Evolutionary conservation across 2,888 invertebrate species (phyloP).

Genomic region (Leptinotarsa juncta): DNA sequence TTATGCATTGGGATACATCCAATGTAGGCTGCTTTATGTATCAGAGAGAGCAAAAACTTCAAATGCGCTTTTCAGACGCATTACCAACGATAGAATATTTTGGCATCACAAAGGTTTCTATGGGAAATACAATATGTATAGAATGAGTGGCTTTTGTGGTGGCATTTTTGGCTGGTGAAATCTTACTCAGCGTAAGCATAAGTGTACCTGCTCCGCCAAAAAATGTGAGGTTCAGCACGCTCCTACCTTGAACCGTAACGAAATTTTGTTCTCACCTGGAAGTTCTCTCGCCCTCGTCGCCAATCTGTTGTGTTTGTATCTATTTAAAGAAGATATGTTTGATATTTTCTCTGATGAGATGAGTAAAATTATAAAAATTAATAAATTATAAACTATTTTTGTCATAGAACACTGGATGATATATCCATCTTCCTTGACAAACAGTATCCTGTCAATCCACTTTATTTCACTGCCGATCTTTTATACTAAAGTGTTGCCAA

Average conservation of each 20-base stretch:
- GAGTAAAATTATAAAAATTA: no score
- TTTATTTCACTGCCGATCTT: no score
- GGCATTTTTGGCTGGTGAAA: background rate
- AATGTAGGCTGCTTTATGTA: slow-evolving; percentile 29
- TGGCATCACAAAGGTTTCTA: slow-evolving; percentile 24
- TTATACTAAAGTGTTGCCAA: no score
- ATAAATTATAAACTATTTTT: no score
- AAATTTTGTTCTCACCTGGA: background rate
- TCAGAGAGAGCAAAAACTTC: slow-evolving; percentile 29
- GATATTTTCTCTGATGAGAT: no score
- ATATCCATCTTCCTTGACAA: no score
- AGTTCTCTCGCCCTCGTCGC: background rate
- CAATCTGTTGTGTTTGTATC: background rate
- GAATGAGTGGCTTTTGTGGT: background rate
- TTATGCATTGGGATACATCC: slow-evolving; percentile 33
- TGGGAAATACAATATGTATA: slow-evolving; percentile 28
- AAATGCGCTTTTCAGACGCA: slow-evolving; percentile 36
- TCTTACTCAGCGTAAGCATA: background rate
- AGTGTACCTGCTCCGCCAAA: background rate
- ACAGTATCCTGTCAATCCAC: no score
- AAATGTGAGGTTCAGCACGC: background rate
- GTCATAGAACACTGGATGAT: no score
- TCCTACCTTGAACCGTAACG: background rate
- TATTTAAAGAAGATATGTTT: no score
- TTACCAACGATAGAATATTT: slow-evolving; percentile 32